Evolutionary conservation across 2,113 vertebrate genomes (phyloP).

Genomic region (Plectropomus leopardus): DNA sequence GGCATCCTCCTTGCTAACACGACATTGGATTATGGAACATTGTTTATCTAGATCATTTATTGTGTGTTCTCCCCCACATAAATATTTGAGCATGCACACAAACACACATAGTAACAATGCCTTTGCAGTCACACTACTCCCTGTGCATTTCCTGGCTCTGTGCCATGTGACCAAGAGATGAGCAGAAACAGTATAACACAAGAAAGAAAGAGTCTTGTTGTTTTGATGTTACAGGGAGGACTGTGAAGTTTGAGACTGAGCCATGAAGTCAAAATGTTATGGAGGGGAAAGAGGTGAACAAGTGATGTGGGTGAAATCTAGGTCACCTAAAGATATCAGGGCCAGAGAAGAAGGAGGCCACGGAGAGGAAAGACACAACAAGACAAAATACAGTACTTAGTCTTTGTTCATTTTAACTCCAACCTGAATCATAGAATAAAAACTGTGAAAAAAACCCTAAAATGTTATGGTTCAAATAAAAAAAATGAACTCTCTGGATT

Average conservation of each 20-base stretch:
- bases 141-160: not conserved
- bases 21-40: constrained; percentile 48
- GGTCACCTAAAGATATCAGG: constrained; percentile 29
- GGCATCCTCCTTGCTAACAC: constrained; percentile 41
- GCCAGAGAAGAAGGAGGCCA: constrained; percentile 30
- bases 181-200: not conserved
- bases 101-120: not conserved
- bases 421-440: not conserved
- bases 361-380: not conserved
- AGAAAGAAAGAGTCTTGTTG: not conserved
- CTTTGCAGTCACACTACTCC: not conserved
- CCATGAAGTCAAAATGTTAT: not conserved
- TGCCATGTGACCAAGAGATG: constrained; percentile 1
- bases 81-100: not conserved
- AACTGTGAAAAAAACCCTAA: not conserved
- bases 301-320: constrained; percentile 16
- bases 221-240: not conserved
- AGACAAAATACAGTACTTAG: not conserved
- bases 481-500: not conserved
- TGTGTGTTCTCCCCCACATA: not conserved
- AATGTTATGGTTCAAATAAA: not conserved
- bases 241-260: constrained; percentile 14
- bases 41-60: constrained; percentile 51
- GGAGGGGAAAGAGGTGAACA: not conserved
- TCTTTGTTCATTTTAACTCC: not conserved